Percentiles rank a stretch among this genome's conserved stretches.
Evolutionary conservation across 2,113 vertebrate genomes (phyloP).

Genomic region (Rhabdomys dilectus): DNA sequence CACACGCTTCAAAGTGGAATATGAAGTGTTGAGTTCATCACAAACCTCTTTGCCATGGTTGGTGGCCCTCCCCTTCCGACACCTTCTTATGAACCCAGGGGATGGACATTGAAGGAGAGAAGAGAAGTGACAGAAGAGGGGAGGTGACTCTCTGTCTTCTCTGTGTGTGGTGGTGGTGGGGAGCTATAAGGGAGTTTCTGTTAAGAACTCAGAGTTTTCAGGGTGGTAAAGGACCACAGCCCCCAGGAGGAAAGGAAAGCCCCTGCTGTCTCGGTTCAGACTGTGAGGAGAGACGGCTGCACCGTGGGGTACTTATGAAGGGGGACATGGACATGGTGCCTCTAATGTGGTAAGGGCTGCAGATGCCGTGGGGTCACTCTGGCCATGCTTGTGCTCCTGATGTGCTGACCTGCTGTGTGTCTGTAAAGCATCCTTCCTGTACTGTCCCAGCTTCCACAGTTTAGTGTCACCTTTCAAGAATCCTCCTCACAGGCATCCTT

Average conservation of each 20-base stretch:
- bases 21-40: no score
- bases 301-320: neutral
- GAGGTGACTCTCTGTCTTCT: neutral
- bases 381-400: neutral
- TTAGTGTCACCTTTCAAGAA: neutral
- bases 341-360: no score
- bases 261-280: neutral
- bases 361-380: accelerated
- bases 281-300: no score
- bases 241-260: neutral
- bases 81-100: neutral
- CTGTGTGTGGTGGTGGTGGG: neutral
- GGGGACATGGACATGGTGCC: neutral
- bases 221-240: accelerated
- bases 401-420: neutral
- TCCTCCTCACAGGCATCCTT: neutral
- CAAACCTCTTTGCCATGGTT: neutral
- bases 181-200: neutral
- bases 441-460: neutral
- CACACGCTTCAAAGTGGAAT: neutral
- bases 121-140: neutral
- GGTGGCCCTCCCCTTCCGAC: accelerated
- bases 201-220: neutral
- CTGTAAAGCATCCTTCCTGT: neutral
- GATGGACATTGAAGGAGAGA: neutral